A percentile compares a stretch with the other conserved stretches of the same genome.
Conservation (phyloP, 1,140 invertebrate genomes). For the Hylaeus anthracinus region DNA sequence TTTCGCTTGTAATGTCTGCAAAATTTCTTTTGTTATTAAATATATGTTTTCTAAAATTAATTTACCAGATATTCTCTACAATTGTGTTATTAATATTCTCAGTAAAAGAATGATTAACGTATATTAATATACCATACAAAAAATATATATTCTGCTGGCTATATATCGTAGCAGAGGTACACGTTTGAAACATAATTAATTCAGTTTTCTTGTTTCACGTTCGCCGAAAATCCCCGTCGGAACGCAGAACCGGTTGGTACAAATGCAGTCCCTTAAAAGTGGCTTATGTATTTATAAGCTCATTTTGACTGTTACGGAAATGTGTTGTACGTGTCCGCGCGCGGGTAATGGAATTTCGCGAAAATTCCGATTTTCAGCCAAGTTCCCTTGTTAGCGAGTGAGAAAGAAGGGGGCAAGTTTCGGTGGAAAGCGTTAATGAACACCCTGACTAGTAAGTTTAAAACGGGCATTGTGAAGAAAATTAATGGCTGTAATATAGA, state of each 20-base stretch:
- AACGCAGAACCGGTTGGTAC: neutral
- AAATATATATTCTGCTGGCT: no score
- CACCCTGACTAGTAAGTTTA: constrained; percentile 39
- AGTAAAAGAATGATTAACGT: no score
- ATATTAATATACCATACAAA: no score
- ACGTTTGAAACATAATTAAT: neutral
- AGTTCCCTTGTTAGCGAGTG: constrained; percentile 34
- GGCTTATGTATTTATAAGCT: constrained; percentile 32
- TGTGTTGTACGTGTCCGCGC: neutral
- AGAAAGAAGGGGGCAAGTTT: neutral
- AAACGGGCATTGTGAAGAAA: constrained; percentile 37
- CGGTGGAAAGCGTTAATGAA: constrained; percentile 40
- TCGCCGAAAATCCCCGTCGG: neutral
- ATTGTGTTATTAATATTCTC: no score
- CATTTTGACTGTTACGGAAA: constrained; percentile 20
- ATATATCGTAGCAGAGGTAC: no score
- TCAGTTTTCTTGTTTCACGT: neutral
- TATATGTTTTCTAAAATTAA: no score
- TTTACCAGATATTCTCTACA: no score
- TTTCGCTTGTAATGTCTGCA: no score
- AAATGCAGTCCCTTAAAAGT: constrained; percentile 14
- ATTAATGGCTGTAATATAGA: constrained; percentile 36
- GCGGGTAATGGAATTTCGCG: neutral
- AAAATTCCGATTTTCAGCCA: constrained; percentile 31
- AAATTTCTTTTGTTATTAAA: no score